phyloP scores from a whole-genome alignment of 2,113 vertebrate species.

The Platysternon megacephalum region DNA sequence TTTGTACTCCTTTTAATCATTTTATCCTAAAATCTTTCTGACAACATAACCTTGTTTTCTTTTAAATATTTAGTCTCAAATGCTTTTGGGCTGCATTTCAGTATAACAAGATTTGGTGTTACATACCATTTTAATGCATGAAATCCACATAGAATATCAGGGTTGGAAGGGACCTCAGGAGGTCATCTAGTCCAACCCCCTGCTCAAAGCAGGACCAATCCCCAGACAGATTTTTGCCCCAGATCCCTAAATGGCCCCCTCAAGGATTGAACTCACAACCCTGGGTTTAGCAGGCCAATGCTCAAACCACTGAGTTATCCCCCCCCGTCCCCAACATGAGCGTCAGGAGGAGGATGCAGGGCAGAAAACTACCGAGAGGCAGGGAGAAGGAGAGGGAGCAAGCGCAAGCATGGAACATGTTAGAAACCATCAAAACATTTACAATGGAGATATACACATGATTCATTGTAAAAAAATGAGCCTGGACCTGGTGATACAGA shows the following conservation, averaged over 20 bases:
- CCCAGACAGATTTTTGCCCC: no score
- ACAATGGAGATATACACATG: not conserved
- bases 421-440: not conserved
- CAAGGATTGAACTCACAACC: no score
- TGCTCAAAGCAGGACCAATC: no score
- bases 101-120: not conserved
- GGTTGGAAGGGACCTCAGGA: no score
- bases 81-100: not conserved
- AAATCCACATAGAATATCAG: no score
- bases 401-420: not conserved
- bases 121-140: not conserved
- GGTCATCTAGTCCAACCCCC: no score
- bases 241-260: no score
- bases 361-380: not conserved
- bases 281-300: no score
- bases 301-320: no score
- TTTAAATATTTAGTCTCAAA: not conserved
- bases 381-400: no score
- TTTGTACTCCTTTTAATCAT: conserved; percentile 53
- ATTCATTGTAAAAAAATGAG: not conserved
- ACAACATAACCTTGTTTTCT: not conserved
- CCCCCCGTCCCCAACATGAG: not conserved
- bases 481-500: not conserved
- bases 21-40: not conserved
- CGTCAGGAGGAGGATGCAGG: not conserved